phyloP scores from a whole-genome alignment of 2,797 vertebrate species.

The Lophotriccus pileatus region DNA sequence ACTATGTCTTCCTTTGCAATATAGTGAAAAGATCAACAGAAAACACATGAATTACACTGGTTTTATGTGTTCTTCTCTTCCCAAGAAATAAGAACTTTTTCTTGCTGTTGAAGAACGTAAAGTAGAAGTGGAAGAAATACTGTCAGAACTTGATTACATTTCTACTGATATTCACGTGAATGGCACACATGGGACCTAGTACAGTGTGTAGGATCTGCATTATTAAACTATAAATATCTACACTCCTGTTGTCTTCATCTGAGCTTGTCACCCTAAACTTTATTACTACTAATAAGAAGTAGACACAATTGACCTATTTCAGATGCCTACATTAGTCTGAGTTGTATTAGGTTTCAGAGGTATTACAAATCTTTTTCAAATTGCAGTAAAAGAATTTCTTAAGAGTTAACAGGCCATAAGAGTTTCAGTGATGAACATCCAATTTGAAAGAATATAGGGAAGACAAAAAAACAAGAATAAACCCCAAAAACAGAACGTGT shows the following conservation, averaged over 20 bases:
- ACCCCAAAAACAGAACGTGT: not conserved
- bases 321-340: not conserved
- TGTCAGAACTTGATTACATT: not conserved
- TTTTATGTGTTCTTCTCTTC: not conserved
- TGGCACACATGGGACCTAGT: not conserved
- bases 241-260: not conserved
- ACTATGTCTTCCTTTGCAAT: not conserved
- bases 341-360: not conserved
- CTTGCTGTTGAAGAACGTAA: not conserved
- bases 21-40: not conserved
- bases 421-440: not conserved
- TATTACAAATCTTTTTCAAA: not conserved
- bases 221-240: conserved; percentile 9
- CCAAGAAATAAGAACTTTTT: not conserved
- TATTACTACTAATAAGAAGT: not conserved
- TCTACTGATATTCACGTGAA: not conserved
- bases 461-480: not conserved
- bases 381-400: not conserved
- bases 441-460: not conserved
- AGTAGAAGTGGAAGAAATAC: not conserved
- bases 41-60: not conserved
- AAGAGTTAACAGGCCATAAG: not conserved
- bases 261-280: not conserved
- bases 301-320: not conserved
- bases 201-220: not conserved